Percentiles rank a stretch among this genome's conserved stretches.
phyloP scores from a whole-genome alignment of 2,888 invertebrate species.

The Sclerodermus sp. region DNA sequence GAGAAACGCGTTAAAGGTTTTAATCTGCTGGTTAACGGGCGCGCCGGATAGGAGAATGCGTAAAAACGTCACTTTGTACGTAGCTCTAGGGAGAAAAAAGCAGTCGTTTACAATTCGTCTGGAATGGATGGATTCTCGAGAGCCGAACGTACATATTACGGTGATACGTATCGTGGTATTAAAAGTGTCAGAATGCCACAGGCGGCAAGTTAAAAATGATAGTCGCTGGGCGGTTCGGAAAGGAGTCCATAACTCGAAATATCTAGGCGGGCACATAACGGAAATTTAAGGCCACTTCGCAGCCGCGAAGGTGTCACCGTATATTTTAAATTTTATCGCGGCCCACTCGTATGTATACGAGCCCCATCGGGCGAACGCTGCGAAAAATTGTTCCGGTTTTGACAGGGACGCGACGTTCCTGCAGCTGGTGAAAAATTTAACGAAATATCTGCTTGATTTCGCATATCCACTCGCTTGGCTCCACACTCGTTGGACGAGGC shows the following conservation, averaged over 20 bases:
- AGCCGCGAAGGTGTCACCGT: slow-evolving; percentile 33
- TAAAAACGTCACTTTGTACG: neutral
- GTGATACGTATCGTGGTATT: neutral
- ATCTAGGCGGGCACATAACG: slow-evolving; percentile 36
- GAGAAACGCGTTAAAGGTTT: too few species aligned
- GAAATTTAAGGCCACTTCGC: slow-evolving; percentile 44
- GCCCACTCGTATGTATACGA: slow-evolving; percentile 20
- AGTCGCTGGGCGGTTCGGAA: slow-evolving; percentile 24
- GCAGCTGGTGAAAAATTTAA: slow-evolving; percentile 16
- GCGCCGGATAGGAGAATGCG: too few species aligned
- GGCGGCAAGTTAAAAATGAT: slow-evolving; percentile 30
- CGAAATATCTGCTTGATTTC: slow-evolving; percentile 14
- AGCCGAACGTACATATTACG: slow-evolving; percentile 1
- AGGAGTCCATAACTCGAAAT: slow-evolving; percentile 42
- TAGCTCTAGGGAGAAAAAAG: neutral
- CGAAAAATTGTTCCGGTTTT: slow-evolving; percentile 29
- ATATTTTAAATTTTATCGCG: slow-evolving; percentile 44
- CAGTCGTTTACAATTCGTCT: slow-evolving; percentile 1
- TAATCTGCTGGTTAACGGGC: too few species aligned
- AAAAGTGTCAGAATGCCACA: too few species aligned
- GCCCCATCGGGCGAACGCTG: slow-evolving; percentile 11
- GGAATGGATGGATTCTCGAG: neutral
- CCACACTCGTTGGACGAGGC: too few species aligned
- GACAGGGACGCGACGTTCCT: slow-evolving; percentile 17
- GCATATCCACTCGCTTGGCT: slow-evolving; percentile 1